Conservation (phyloP, 2,888 invertebrate genomes). For the Syrista parreyssii region DNA sequence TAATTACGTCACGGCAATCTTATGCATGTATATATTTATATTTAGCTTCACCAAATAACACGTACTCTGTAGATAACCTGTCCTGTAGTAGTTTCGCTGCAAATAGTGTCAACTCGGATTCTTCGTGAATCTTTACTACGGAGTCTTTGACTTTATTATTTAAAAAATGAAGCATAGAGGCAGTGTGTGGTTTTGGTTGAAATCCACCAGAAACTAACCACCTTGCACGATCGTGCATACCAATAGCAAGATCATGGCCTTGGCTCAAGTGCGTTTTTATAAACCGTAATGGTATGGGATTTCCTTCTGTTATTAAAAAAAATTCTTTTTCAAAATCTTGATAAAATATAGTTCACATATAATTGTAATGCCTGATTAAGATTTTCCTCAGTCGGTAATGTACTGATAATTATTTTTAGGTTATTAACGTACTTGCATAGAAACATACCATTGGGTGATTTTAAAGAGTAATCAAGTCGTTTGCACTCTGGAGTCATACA, state of each 20-base stretch:
- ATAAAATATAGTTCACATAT: too few species aligned
- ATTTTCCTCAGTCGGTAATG: too few species aligned
- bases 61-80: constrained; percentile 31
- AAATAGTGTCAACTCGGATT: constrained; percentile 35
- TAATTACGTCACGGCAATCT: too few species aligned
- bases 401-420: too few species aligned
- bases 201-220: constrained; percentile 21
- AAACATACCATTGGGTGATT: constrained; percentile 29
- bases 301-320: constrained; percentile 18
- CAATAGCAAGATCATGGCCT: constrained; percentile 33
- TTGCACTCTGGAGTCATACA: constrained; percentile 23
- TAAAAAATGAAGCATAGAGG: constrained; percentile 37
- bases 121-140: constrained; percentile 28
- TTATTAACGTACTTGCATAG: too few species aligned
- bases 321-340: too few species aligned
- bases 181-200: constrained; percentile 30
- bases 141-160: constrained; percentile 25
- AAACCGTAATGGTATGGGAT: constrained; percentile 28
- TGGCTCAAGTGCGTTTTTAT: constrained; percentile 30
- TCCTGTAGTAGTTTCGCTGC: constrained; percentile 38
- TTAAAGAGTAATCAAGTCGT: constrained; percentile 23
- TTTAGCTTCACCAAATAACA: neutral
- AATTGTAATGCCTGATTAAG: too few species aligned
- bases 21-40: neutral
- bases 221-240: constrained; percentile 35